Evolutionary conservation across 37 sponge, comb jelly and placozoan species (phyloP).

Genomic region (Beroe ovata): DNA sequence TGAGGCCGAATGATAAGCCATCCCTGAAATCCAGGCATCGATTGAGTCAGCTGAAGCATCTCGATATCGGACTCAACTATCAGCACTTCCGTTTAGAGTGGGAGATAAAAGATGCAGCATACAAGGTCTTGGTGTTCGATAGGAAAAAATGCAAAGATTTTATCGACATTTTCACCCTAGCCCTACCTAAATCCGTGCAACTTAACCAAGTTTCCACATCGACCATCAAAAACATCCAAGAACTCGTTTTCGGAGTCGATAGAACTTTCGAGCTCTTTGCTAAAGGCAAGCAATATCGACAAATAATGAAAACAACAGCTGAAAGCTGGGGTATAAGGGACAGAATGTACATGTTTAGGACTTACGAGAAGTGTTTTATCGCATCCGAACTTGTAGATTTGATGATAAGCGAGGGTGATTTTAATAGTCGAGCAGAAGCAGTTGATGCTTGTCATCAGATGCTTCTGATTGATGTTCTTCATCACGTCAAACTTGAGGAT

Average conservation of each 20-base stretch:
- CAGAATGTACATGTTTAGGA: not conserved
- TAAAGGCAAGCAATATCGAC: not conserved
- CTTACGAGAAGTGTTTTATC: not conserved
- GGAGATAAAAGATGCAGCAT: conserved; percentile 20
- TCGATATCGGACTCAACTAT: conserved; percentile 33
- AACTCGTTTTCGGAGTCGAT: conserved; percentile 8
- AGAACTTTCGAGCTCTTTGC: not conserved
- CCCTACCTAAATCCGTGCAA: not conserved
- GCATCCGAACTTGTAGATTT: not conserved
- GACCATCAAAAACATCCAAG: not conserved
- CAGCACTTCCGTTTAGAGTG: conserved; percentile 39
- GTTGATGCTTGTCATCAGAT: not conserved
- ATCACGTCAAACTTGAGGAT: conserved; percentile 25
- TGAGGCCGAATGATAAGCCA: not conserved
- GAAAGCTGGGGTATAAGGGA: conserved; percentile 6
- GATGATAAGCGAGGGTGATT: conserved; percentile 16
- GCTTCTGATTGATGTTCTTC: conserved; percentile 9
- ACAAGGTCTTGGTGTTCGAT: not conserved
- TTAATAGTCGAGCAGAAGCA: conserved; percentile 15
- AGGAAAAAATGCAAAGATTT: not conserved
- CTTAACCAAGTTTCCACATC: not conserved
- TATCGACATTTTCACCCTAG: not conserved
- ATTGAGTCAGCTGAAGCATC: not conserved
- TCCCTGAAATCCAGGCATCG: not conserved
- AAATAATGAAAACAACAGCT: not conserved